Evolutionary conservation across 2,888 invertebrate species (phyloP), one percentile per base, ranked within the genome.

Genomic region (Drosophila kambysellisi): DNA sequence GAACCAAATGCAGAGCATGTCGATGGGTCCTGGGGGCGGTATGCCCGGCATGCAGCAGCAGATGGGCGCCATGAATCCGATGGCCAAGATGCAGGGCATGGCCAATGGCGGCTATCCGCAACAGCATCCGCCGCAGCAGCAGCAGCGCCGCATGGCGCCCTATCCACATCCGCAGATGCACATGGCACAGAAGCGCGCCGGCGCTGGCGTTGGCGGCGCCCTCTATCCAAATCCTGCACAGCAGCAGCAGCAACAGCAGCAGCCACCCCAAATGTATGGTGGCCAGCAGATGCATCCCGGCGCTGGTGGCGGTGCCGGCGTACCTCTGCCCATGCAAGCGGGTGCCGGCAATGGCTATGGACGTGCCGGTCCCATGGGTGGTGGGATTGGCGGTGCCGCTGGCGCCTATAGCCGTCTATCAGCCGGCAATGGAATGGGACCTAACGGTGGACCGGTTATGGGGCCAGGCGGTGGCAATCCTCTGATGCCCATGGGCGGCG

Each of bases 111-210:
- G 95, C 39, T 94, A 94, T 79, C 96, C 97, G 89, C 96, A 96
- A 80, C 87, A 87, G 57, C 81, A 86, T 54, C 82, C 79, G 15
- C 86, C 88, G 30, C 82, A 77, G 53, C 94, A 83, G 56, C 90
- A 86, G 61, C 87, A 88, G 69, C 94, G 97, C 90, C 95, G 98
- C 90, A 95, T 97, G 94, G 95, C 97, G 57, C 98, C 98, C 3
- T 98, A 98, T 93, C 97, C 98, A 30, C 96, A 95, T 70, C 97
- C 97, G 17, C 96, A 96, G 69, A 96, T 97, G 96, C 96, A 97
- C 92, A 96, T 97, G 95, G 95, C 95, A 66, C 97, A 97, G 91
- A 96, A 97, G 88, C 95, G 93, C 33, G 91, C 76, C 68, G 81
- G 84, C 52, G 83, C 68, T 30, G 84, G 74, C 62, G 88, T 64